Base-by-base conservation (phyloP, 2,797 vertebrate species). In the Serranus cabrilla region DNA sequence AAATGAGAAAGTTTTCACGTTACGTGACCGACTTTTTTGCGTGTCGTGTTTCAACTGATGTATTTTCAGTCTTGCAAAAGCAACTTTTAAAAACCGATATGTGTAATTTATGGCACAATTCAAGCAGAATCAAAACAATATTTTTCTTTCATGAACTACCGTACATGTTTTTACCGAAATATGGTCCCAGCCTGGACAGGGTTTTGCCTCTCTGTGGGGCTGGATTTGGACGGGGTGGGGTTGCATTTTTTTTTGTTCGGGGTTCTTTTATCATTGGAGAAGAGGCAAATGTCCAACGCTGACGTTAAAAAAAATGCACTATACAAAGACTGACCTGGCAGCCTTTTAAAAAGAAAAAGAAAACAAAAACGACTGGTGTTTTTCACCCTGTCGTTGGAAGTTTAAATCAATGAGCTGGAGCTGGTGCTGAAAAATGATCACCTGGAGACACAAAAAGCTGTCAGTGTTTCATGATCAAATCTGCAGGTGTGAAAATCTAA, bases 291-390 rank as follows among this genome's bases (percentile, higher is more conserved):
- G 83, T 85, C 79, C 60, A 75, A 67, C 2, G 49, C 51, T 74
- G 78, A 84, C 75, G 40, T 70, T 65, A 64, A 81, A 87, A 81
- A 67, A 75, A 87, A 82, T 72, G 83, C 89, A 90, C 86, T 80
- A 81, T 3, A 56, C 5, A 51, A 71, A 74, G 63, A 73, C 45
- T 55, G 54, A 70, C 74, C 49, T 1, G 47, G 60, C 74, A 2
- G 80, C 78, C 65, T 71, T 74, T 62, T 37, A 13, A 2, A 67
- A 65, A 25, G 27, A 34, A n/a, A n/a, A n/a, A 34, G 6, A 34
- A 77, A 74, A 17, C 69, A 65, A 25, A 75, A 74, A 62, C 3
- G 16, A 57, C 84, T 74, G 73, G 74, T 61, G 46, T 75, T 76
- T 63, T 72, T 60, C 52, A 54, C 7, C 1, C 43, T 76, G 25